These are phyloP conservation scores for Helogale parvula DNA, from an alignment of 2,113 vertebrate genomes.

Conservation along the genomic window DNA sequence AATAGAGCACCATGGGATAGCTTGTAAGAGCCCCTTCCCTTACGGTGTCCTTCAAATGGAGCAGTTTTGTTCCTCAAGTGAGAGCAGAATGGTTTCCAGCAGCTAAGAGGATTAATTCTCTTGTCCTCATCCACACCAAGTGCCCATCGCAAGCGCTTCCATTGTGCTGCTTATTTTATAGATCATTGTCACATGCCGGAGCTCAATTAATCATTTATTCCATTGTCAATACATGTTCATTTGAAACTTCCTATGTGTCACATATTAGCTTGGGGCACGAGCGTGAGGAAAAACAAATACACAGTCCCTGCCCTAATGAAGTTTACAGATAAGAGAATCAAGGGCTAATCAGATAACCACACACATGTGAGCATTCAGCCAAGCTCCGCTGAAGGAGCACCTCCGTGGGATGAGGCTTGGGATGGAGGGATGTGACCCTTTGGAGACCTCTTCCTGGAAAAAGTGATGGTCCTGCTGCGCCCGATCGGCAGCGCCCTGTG, in stretches of 20 bases:
- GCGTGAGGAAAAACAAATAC: not conserved
- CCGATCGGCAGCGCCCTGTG: not conserved
- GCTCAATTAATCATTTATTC: slow-evolving; percentile 24
- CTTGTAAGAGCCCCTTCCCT: slow-evolving; percentile 62
- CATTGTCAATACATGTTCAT: not conserved
- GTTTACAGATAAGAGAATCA: not conserved
- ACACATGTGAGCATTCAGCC: not conserved
- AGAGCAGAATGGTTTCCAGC: slow-evolving; percentile 60
- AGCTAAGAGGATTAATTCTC: slow-evolving; percentile 62
- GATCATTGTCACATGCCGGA: not conserved
- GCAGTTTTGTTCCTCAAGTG: slow-evolving; percentile 49
- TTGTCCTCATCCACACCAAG: not conserved
- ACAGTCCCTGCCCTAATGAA: not conserved
- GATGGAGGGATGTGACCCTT: not conserved
- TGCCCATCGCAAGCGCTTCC: not conserved
- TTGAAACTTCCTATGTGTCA: not conserved
- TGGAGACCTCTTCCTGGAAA: not conserved
- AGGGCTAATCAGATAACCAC: not conserved
- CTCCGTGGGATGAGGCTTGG: not conserved
- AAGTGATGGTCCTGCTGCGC: not conserved
- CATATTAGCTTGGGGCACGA: not conserved
- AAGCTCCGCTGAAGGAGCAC: not conserved
- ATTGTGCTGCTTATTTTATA: not conserved
- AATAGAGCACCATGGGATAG: slow-evolving; percentile 48
- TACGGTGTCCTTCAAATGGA: not conserved